A percentile compares a stretch with the other conserved stretches of the same genome.
phyloP scores from a whole-genome alignment of 1,140 invertebrate genomes.

The Metaphire vulgaris region DNA sequence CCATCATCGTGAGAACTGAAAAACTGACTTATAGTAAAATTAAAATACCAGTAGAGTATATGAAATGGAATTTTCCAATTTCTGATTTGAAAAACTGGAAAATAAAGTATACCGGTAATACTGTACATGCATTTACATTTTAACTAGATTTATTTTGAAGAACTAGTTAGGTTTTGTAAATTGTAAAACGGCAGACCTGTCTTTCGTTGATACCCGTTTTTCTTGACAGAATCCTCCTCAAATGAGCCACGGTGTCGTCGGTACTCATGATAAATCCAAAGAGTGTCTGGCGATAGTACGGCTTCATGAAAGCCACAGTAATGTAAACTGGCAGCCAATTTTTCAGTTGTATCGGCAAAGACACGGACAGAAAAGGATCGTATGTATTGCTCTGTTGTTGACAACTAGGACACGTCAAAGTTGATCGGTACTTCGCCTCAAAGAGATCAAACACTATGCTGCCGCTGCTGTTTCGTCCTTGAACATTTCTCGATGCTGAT shows the following conservation, averaged over 20 bases:
- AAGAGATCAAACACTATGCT: constrained; percentile 91
- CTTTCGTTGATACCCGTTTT: background rate
- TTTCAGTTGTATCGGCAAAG: constrained; percentile 69
- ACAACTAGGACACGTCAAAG: constrained; percentile 86
- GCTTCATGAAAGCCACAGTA: background rate
- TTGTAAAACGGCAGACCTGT: background rate
- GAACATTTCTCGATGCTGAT: background rate
- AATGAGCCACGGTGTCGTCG: background rate
- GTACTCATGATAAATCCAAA: background rate
- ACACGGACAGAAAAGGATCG: constrained; percentile 93
- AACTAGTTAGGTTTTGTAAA: background rate
- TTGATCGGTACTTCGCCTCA: constrained; percentile 68
- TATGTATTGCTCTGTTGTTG: constrained; percentile 88
- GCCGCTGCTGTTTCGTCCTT: constrained; percentile 61
- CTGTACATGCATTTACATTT: too few species aligned
- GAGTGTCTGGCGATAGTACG: background rate
- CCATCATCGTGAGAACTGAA: background rate
- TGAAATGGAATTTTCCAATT: background rate
- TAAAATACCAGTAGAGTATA: background rate
- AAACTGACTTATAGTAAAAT: background rate
- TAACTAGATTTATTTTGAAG: background rate
- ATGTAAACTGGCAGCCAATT: background rate
- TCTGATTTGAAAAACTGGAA: background rate
- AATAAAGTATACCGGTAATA: too few species aligned
- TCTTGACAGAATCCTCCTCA: background rate